Evolutionary conservation across 2,888 invertebrate species (phyloP).

Genomic region (Blastobasis adustella): DNA sequence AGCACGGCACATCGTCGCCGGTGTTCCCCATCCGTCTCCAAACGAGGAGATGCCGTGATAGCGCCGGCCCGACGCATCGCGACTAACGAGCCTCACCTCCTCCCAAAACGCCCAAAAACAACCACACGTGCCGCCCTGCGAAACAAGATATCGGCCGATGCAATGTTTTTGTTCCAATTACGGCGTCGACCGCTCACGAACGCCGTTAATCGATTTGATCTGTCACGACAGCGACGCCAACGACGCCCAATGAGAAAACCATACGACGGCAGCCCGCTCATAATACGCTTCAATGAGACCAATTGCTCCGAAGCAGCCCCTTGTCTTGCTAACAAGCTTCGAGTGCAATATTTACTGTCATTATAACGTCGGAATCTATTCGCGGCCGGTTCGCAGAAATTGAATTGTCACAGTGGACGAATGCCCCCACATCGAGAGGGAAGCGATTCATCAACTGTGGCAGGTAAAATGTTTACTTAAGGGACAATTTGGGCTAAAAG

Average conservation of each 20-base stretch:
- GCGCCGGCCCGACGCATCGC: slow-evolving; percentile 36
- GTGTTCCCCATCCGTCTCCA: slow-evolving; percentile 41
- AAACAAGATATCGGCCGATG: neutral
- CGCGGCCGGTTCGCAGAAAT: slow-evolving; percentile 38
- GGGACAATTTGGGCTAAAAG: slow-evolving; percentile 63
- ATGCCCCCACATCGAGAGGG: slow-evolving; percentile 31
- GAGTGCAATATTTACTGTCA: too few species aligned
- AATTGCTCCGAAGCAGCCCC: too few species aligned
- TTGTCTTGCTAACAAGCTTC: too few species aligned
- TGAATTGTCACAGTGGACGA: slow-evolving; percentile 51
- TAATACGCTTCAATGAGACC: too few species aligned
- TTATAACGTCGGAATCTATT: neutral
- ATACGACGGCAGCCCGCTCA: too few species aligned
- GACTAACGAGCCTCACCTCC: slow-evolving; percentile 40
- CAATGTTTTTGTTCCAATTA: too few species aligned
- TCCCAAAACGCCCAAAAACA: slow-evolving; percentile 16
- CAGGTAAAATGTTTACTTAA: slow-evolving; percentile 67
- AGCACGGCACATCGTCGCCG: neutral
- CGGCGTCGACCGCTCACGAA: too few species aligned
- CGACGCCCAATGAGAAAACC: neutral
- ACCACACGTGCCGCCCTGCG: neutral
- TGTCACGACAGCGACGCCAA: too few species aligned
- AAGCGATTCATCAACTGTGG: slow-evolving; percentile 61
- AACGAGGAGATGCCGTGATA: slow-evolving; percentile 47
- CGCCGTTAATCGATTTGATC: too few species aligned